phyloP scores from a whole-genome alignment of 2,113 vertebrate genomes.

The Hippolais icterina region DNA sequence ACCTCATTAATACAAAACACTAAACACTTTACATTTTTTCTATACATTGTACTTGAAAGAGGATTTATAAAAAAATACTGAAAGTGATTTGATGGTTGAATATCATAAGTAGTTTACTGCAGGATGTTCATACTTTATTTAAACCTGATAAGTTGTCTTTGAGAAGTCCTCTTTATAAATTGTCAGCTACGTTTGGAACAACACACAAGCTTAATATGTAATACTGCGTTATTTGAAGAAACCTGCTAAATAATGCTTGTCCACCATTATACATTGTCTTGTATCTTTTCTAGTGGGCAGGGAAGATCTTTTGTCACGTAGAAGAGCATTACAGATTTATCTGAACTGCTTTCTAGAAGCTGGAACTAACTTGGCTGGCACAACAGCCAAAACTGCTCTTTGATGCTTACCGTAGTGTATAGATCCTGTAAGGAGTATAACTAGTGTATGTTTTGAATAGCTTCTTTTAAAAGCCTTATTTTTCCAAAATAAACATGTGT shows the following conservation, averaged over 20 bases:
- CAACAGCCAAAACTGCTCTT: background rate
- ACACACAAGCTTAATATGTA: background rate
- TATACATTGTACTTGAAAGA: background rate
- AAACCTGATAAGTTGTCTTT: background rate
- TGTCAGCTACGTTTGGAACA: background rate
- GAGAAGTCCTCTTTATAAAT: background rate
- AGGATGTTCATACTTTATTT: background rate
- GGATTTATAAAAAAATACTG: background rate
- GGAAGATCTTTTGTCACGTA: background rate
- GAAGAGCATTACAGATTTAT: background rate
- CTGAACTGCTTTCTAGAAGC: background rate
- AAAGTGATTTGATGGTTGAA: background rate
- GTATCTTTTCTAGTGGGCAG: background rate
- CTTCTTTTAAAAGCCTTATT: background rate
- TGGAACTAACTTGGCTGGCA: background rate
- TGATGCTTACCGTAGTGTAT: background rate
- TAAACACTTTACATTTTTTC: background rate
- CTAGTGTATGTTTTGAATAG: background rate
- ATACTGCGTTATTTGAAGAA: background rate
- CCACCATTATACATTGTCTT: background rate
- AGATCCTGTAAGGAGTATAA: background rate
- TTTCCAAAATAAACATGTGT: background rate
- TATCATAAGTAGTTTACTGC: background rate
- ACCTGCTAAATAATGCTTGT: background rate
- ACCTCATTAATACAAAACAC: background rate